Conservation (phyloP, 2,888 invertebrate genomes). For the Dryobota labecula region DNA sequence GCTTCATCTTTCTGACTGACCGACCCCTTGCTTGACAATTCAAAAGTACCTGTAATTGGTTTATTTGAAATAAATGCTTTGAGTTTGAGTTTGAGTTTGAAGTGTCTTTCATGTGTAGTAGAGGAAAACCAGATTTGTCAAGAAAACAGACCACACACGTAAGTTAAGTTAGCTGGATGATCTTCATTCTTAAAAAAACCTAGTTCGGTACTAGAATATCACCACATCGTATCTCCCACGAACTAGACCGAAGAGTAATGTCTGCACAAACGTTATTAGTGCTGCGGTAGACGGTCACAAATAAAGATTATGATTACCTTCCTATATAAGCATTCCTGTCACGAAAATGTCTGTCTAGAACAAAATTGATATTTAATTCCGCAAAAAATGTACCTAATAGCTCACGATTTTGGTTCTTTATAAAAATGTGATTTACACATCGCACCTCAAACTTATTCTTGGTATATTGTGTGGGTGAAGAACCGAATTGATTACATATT, state of each 20-base stretch:
- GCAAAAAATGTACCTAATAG: constrained; percentile 69
- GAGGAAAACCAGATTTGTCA: no score
- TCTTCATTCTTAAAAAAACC: not conserved
- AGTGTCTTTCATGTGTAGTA: not conserved
- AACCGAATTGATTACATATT: constrained; percentile 71
- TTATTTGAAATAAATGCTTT: no score
- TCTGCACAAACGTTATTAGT: constrained; percentile 26
- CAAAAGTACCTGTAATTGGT: no score
- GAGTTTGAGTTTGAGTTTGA: constrained; percentile 24
- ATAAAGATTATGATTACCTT: constrained; percentile 55
- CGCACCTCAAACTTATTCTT: constrained; percentile 59
- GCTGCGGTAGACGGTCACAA: constrained; percentile 42
- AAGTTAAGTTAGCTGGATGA: not conserved
- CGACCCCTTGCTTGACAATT: no score
- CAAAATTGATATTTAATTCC: constrained; percentile 71
- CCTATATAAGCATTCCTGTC: constrained; percentile 42
- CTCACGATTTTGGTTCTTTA: constrained; percentile 34
- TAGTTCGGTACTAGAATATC: constrained; percentile 12
- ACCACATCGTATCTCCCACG: constrained; percentile 25
- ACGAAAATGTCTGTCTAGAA: constrained; percentile 56
- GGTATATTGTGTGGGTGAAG: constrained; percentile 63
- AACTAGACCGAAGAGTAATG: constrained; percentile 30
- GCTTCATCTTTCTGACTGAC: no score
- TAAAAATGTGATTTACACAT: constrained; percentile 39
- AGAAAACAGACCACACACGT: no score